phyloP scores from a whole-genome alignment of 2,888 invertebrate genomes.

The Julus scandinavius region DNA sequence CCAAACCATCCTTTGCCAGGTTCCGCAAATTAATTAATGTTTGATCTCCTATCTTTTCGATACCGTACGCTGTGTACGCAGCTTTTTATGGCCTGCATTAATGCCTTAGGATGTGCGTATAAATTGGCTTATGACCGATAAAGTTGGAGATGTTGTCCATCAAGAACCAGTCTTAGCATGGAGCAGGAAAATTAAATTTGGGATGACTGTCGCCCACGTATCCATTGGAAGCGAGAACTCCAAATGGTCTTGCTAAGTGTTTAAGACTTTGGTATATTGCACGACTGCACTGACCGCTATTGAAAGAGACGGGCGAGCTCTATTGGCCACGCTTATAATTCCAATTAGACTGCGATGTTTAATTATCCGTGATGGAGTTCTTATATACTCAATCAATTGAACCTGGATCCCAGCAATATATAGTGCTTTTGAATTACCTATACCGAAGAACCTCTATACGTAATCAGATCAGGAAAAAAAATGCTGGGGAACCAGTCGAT shows the following conservation, averaged over 20 bases:
- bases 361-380: constrained; percentile 19
- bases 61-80: constrained; percentile 4
- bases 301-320: constrained; percentile 5
- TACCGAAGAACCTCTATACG: neutral
- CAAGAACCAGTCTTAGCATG: neutral
- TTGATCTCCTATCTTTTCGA: neutral
- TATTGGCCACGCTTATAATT: constrained; percentile 11
- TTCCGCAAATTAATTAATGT: constrained; percentile 9
- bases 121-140: constrained; percentile 26
- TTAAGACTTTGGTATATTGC: constrained; percentile 25
- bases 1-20: neutral
- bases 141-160: constrained; percentile 18
- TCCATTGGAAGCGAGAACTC: neutral
- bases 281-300: neutral
- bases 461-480: neutral
- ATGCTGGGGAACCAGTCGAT: neutral
- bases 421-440: neutral
- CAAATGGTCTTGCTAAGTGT: constrained; percentile 12
- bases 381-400: constrained; percentile 26
- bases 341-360: constrained; percentile 18
- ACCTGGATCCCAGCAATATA: neutral
- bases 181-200: constrained; percentile 24
- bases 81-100: constrained; percentile 3
- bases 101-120: neutral
- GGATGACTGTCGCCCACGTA: neutral